Percentiles rank a stretch among this genome's conserved stretches.
These are phyloP conservation scores for Pterocles gutturalis DNA, from an alignment of 2,113 vertebrate species.

Conservation along the genomic window DNA sequence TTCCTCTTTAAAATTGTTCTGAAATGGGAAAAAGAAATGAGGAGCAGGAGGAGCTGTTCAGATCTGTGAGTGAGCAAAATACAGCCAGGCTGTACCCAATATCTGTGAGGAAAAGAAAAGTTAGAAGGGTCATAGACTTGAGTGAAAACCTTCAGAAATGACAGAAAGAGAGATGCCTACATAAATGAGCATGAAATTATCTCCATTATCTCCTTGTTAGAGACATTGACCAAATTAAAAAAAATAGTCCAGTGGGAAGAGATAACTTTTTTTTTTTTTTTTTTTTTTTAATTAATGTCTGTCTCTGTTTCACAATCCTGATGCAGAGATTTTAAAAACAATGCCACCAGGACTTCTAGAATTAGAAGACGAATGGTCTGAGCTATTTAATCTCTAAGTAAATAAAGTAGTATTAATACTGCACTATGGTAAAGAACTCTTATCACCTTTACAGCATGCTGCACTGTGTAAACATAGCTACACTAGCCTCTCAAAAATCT, in stretches of 20 bases:
- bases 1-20: not conserved
- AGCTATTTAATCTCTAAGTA: not conserved
- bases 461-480: not conserved
- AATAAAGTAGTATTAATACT: not conserved
- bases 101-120: not conserved
- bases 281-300: not conserved
- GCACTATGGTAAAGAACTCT: not conserved
- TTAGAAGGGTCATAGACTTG: not conserved
- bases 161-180: not conserved
- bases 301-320: not conserved
- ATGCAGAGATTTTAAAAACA: not conserved
- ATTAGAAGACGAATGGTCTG: not conserved
- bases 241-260: not conserved
- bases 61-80: not conserved
- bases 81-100: rapidly evolving
- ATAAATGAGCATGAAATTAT: not conserved
- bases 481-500: not conserved
- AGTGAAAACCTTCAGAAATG: not conserved
- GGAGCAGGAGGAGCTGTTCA: not conserved
- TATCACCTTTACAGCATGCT: not conserved
- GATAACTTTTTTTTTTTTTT: not conserved
- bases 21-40: not conserved
- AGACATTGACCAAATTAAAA: not conserved
- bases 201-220: not conserved
- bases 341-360: not conserved